A percentile compares a stretch with the other conserved stretches of the same genome.
Evolutionary conservation across 2,797 vertebrate species (phyloP).

Genomic region (Argya squamiceps): DNA sequence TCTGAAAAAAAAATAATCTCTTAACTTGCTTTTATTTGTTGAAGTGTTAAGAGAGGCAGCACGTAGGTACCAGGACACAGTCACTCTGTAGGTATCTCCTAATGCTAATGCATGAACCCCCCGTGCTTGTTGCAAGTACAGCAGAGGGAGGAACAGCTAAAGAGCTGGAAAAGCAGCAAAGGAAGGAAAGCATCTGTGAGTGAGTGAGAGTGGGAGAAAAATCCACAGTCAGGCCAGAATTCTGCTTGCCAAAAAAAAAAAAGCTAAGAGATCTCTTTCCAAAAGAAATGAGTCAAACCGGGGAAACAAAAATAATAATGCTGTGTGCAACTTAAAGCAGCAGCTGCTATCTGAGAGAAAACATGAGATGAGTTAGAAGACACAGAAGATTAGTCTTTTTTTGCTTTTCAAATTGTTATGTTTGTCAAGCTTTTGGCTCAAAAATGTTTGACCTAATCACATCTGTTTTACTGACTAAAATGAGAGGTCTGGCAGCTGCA

Average conservation of each 20-base stretch:
- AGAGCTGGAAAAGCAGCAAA: conserved; percentile 33
- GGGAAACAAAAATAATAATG: conserved; percentile 48
- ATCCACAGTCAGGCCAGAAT: conserved; percentile 33
- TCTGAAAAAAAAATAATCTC: neutral
- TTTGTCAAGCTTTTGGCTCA: conserved; percentile 38
- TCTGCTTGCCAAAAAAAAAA: conserved; percentile 35
- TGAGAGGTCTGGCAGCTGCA: conserved; percentile 18
- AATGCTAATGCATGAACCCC: neutral
- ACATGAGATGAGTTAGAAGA: conserved; percentile 46
- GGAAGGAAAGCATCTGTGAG: neutral
- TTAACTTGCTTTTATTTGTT: neutral
- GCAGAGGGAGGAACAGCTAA: neutral
- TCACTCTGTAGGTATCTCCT: neutral
- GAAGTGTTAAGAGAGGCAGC: neutral
- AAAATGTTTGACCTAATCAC: conserved; percentile 56
- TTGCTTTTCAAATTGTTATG: neutral
- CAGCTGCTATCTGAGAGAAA: conserved; percentile 50
- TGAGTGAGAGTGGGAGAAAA: conserved; percentile 20
- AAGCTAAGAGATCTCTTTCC: conserved; percentile 36
- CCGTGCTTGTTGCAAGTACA: neutral
- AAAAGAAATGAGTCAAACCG: conserved; percentile 49
- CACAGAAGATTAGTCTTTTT: conserved; percentile 58
- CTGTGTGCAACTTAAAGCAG: conserved; percentile 30
- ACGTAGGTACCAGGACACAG: neutral
- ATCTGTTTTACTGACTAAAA: conserved; percentile 45